phyloP scores from a whole-genome alignment of 2,797 vertebrate species.

The Parotocinclus haroldoi region DNA sequence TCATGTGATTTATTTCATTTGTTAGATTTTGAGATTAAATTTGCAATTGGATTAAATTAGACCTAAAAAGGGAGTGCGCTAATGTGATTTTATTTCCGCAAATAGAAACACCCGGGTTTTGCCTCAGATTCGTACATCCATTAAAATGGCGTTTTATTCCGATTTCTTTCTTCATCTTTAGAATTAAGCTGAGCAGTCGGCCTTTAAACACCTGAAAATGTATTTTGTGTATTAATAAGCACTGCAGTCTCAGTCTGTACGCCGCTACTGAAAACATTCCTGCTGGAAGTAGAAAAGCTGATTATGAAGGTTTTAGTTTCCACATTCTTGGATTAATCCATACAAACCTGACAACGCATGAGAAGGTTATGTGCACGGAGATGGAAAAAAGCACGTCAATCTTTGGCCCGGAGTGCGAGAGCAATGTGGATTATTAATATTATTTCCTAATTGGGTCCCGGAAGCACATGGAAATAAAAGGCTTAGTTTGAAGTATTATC shows the following conservation, averaged over 20 bases:
- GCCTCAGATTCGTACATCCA: not conserved
- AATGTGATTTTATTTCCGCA: conserved; percentile 20
- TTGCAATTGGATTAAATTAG: conserved; percentile 58
- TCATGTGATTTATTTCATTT: conserved; percentile 59
- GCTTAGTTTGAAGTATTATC: conserved; percentile 50
- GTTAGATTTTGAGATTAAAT: conserved; percentile 62
- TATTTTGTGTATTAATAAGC: conserved; percentile 39
- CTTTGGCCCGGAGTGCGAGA: conserved; percentile 31
- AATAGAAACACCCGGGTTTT: conserved; percentile 3
- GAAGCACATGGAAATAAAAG: conserved; percentile 59
- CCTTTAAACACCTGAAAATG: conserved; percentile 26
- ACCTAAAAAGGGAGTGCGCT: conserved; percentile 33
- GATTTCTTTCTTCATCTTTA: conserved; percentile 16
- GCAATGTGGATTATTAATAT: conserved; percentile 66
- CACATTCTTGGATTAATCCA: conserved; percentile 63
- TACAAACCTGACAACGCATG: conserved; percentile 65
- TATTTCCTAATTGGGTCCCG: conserved; percentile 71
- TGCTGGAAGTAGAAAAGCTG: conserved; percentile 56
- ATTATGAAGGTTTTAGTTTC: conserved; percentile 65
- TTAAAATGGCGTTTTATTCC: not conserved
- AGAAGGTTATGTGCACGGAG: conserved; percentile 58
- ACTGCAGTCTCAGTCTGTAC: conserved; percentile 33
- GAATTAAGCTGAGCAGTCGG: conserved; percentile 25
- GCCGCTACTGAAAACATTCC: conserved; percentile 41
- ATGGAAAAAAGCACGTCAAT: conserved; percentile 47